Conservation (phyloP, 2,888 invertebrate genomes). For the Myopa testacea region DNA sequence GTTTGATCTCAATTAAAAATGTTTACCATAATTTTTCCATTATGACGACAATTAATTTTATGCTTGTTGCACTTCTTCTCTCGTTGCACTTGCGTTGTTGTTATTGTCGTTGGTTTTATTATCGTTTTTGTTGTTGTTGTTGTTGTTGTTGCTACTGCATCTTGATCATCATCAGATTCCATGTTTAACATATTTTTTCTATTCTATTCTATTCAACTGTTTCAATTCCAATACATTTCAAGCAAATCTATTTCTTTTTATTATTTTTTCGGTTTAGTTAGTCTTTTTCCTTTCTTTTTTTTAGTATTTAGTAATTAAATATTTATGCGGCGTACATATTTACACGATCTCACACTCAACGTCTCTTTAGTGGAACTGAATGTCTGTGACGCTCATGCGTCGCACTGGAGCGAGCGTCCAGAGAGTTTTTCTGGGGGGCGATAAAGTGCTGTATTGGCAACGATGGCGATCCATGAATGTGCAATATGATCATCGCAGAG, state of each 20-base stretch:
- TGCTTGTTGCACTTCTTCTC: not conserved
- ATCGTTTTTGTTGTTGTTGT: too few species aligned
- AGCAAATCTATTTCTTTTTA: not conserved
- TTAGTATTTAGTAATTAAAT: not conserved
- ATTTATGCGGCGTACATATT: not conserved
- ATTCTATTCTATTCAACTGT: not conserved
- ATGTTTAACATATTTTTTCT: conserved; percentile 7
- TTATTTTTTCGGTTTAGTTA: not conserved
- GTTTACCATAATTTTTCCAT: conserved; percentile 20
- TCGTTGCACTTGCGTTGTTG: conserved; percentile 11
- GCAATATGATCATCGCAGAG: conserved; percentile 19
- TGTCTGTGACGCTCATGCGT: not conserved
- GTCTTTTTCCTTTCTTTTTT: not conserved
- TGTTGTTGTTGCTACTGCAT: not conserved
- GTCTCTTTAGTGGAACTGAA: conserved; percentile 5
- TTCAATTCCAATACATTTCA: conserved; percentile 19
- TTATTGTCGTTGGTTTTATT: not conserved
- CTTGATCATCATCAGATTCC: not conserved
- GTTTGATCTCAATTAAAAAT: not conserved
- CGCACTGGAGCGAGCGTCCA: conserved; percentile 3
- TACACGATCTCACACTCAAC: not conserved
- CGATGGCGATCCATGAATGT: not conserved
- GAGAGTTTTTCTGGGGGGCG: not conserved
- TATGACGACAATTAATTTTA: not conserved
- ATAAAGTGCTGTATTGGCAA: not conserved